Evolutionary conservation across 2,113 vertebrate species (phyloP), one percentile per base, ranked within the genome.

Genomic region (Hydrolagus affinis): DNA sequence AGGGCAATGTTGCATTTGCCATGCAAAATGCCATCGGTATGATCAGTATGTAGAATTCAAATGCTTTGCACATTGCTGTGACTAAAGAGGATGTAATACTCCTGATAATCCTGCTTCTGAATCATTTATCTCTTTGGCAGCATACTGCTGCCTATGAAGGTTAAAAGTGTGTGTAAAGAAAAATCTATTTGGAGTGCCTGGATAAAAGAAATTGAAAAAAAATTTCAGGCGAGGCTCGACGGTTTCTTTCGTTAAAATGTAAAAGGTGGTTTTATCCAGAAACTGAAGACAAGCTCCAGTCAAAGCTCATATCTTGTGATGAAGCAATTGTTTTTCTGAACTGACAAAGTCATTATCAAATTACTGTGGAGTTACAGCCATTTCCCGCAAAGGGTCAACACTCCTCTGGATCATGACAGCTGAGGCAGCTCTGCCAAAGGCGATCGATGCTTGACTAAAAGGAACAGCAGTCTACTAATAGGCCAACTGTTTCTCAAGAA

Each of bases 391-490:
- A 87, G 88, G 90, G 91, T 92, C 90, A 90, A 78, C 88, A 89
- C 88, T 91, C 90, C 71, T 88, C 85, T 87, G 88, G 85, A 83
- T 90, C 87, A 72, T 88, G 25, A 88, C 87, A 90, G 88, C 90
- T 59, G 91, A 89, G 88, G 90, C 88, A 88, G 21, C 14, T 83
- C 87, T 87, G 87, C 89, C 88, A 90, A 85, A 70, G 19, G 70
- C 85, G 89, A 91, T 93, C 90, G 85, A 91, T 93, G 89, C 86
- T 87, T 88, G 88, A 89, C 87, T 89, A 90, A 90, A 89, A 88
- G 87, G 90, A 93, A 89, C 89, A 92, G 64, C 85, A 89, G 90
- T 86, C 83, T 92, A 90, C 91, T 90, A 89, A 90, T 57, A 87
- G 85, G 68, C 64, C 87, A 87, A 80, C 66, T 86, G 86, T 64